Evolutionary conservation across 2,888 invertebrate species (phyloP).

Genomic region (Drosophila incognita): DNA sequence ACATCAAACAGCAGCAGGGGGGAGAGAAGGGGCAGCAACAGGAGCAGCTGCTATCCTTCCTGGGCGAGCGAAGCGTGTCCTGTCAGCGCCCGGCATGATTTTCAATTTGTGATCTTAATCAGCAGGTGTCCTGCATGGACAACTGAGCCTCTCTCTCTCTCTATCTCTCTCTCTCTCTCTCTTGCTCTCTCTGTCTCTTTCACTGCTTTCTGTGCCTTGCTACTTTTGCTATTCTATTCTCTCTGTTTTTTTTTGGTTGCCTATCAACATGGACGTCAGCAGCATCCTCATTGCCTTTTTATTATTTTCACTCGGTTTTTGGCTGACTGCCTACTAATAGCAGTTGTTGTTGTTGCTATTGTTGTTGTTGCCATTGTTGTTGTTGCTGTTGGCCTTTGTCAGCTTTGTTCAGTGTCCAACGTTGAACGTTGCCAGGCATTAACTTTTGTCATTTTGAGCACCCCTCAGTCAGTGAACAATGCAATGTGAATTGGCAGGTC

Average conservation of each 20-base stretch:
- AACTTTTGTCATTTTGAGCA: conserved; percentile 75
- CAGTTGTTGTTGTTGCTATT: conserved; percentile 48
- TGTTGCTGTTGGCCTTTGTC: conserved; percentile 49
- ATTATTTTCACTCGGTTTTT: conserved; percentile 71
- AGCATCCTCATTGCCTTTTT: conserved; percentile 63
- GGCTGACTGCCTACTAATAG: conserved; percentile 74
- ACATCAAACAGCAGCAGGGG: not conserved
- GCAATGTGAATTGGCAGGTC: conserved; percentile 74
- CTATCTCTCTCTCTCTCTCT: conserved; percentile 4
- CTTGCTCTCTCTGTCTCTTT: not conserved
- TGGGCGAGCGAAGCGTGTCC: conserved; percentile 44
- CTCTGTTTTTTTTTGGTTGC: conserved; percentile 39
- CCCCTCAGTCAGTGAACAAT: conserved; percentile 72
- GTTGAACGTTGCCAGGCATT: conserved; percentile 76
- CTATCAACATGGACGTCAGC: conserved; percentile 64
- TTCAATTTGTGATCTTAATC: conserved; percentile 83
- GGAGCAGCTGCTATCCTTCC: conserved; percentile 3
- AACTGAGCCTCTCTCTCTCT: conserved; percentile 18
- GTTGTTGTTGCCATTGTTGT: conserved; percentile 28
- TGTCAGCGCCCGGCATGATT: conserved; percentile 64
- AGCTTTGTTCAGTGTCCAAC: conserved; percentile 51
- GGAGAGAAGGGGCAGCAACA: conserved; percentile 3
- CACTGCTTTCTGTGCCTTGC: conserved; percentile 15
- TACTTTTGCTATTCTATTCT: conserved; percentile 2
- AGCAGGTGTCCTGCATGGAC: conserved; percentile 79